Conservation (phyloP, 1,140 invertebrate genomes). For the Bombus affinis region DNA sequence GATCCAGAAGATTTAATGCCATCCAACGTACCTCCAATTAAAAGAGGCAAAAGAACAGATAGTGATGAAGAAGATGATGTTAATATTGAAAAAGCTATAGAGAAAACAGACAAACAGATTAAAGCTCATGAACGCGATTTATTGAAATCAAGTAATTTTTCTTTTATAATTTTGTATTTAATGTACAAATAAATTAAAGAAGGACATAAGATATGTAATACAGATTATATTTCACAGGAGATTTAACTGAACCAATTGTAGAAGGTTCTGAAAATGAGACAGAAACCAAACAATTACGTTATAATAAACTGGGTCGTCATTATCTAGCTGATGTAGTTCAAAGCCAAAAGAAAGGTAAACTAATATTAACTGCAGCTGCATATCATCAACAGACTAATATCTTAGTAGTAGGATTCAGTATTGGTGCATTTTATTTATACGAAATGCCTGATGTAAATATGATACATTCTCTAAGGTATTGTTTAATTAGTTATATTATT, state of each 20-base stretch:
- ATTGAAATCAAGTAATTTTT: constrained; percentile 26
- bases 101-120: constrained; percentile 68
- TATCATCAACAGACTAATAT: constrained; percentile 92
- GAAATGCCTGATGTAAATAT: constrained; percentile 96
- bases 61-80: constrained; percentile 81
- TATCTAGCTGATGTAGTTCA: constrained; percentile 88
- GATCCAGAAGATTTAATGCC: constrained; percentile 86
- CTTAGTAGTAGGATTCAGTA: constrained; percentile 88
- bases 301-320: constrained; percentile 87
- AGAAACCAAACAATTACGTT: constrained; percentile 84
- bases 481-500: background rate
- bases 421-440: constrained; percentile 94
- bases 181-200: background rate
- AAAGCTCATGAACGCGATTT: constrained; percentile 24
- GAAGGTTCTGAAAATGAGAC: background rate
- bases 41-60: constrained; percentile 80
- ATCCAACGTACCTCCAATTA: constrained; percentile 77
- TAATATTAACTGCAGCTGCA: constrained; percentile 88
- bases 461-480: constrained; percentile 92
- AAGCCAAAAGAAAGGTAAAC: constrained; percentile 83
- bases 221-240: constrained; percentile 24
- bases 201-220: background rate
- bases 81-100: constrained; percentile 77
- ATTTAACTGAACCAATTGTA: constrained; percentile 2
- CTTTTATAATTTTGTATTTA: background rate